A percentile compares a stretch with the other conserved stretches of the same genome.
phyloP scores from a whole-genome alignment of 2,113 vertebrate species.

The Myotis brandtii region DNA sequence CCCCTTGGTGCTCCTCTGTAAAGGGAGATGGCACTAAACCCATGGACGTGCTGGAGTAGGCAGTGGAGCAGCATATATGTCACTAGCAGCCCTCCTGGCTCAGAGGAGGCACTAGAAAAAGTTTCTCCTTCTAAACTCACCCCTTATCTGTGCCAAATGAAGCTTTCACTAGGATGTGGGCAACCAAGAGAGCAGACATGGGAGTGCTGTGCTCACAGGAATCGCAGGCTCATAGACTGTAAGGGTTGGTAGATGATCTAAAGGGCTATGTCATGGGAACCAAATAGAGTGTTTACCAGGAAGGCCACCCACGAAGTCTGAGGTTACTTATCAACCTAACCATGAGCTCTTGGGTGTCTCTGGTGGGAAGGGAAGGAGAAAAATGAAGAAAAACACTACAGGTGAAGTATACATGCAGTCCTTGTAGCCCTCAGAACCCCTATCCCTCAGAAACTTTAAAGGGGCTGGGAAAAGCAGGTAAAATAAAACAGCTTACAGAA shows the following conservation, averaged over 20 bases:
- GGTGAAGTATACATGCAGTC: background rate
- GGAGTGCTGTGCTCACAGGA: background rate
- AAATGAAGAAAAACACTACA: background rate
- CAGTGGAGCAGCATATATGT: background rate
- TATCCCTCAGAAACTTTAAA: background rate
- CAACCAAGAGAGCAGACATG: background rate
- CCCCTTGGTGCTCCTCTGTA: background rate
- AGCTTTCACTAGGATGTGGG: background rate
- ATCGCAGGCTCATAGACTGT: background rate
- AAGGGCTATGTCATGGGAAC: conserved; percentile 47
- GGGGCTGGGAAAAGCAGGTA: background rate
- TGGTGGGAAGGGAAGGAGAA: background rate
- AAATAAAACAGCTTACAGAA: background rate
- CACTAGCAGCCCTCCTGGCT: background rate
- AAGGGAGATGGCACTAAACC: background rate
- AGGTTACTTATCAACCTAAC: background rate
- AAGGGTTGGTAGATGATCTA: background rate
- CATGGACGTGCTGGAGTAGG: background rate
- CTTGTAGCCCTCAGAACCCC: background rate
- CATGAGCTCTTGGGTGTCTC: background rate
- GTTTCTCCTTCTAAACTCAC: background rate
- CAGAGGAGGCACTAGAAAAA: background rate
- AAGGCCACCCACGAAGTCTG: background rate
- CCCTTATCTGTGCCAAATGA: background rate
- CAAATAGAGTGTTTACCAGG: conserved; percentile 18